Evolutionary conservation across 2,113 vertebrate genomes (phyloP).

Genomic region (Syngnathus scovelli): DNA sequence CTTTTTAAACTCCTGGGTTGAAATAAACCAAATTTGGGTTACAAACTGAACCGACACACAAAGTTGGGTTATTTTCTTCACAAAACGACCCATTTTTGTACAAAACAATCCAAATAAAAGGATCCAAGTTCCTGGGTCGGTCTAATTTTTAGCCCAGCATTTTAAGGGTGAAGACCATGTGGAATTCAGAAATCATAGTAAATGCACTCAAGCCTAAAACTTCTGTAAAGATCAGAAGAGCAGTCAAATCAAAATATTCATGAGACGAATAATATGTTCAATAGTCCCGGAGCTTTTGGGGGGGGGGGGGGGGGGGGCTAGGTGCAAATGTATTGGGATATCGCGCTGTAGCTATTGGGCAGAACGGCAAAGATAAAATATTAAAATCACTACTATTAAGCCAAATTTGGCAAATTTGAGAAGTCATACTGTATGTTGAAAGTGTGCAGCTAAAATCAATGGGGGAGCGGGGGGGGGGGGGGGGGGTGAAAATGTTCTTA

Average conservation of each 20-base stretch:
- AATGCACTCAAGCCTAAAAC: background rate
- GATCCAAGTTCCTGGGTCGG: too few relatives aligned
- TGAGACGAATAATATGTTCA: constrained; percentile 41
- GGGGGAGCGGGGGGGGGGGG: too few relatives aligned
- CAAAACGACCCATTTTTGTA: too few relatives aligned
- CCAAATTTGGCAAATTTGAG: background rate
- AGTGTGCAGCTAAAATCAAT: background rate
- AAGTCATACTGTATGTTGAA: background rate
- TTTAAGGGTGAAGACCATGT: background rate
- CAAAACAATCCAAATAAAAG: too few relatives aligned
- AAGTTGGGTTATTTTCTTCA: too few relatives aligned
- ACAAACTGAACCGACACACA: too few relatives aligned
- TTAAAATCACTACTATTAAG: background rate
- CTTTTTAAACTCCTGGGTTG: too few relatives aligned
- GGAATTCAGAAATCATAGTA: background rate
- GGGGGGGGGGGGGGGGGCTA: background rate
- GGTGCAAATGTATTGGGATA: constrained; percentile 15
- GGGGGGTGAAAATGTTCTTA: constrained; percentile 48
- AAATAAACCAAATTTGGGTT: too few relatives aligned
- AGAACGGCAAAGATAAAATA: constrained; percentile 4
- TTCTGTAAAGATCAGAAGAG: constrained; percentile 20
- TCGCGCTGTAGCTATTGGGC: background rate
- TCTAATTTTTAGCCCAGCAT: too few relatives aligned
- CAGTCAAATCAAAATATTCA: constrained; percentile 44
- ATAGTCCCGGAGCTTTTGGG: constrained; percentile 10